Evolutionary conservation across 53 echinoderm and acorn worm genomes (phyloP), one percentile per base, ranked within the genome.

Genomic region (Apostichopus leukothele): DNA sequence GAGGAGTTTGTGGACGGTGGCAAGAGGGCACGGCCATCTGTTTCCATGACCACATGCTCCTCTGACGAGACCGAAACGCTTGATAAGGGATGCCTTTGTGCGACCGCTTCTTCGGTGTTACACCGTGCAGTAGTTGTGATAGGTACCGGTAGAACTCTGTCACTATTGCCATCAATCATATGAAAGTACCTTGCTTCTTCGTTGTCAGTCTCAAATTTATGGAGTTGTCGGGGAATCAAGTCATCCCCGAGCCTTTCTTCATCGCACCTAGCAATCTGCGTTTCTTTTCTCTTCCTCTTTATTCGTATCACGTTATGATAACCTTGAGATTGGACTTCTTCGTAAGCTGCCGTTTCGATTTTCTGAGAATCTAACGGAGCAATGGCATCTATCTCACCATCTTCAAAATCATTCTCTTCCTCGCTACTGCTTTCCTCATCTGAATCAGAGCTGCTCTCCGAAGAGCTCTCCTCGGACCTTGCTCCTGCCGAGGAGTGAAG

Each of bases 271-370:
- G n/a, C 55, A 22, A 53, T n/a, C 22, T 81, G 55, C 55, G 19
- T 55, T 7, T 81, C 55, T 55, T 81, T 81, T 51, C 81, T 81
- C 25, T 55, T 55, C 20, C 81, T 81, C 55, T 81, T 81, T 25
- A 81, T 21, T 54, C 55, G 20, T 50, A 81, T 81, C 21, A 81
- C 60, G 7, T 55, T 81, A 14, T 81, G 52, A n/a, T 81, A 81
- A 11, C 55, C 21, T 59, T 81, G 59, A 22, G 81, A 81, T 55
- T 81, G 81, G 22, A 81, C 81, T 54, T 81, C 81, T 55, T 81
- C 81, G 25, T 81, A 81, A 6, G 81, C 81, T 19, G 81, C 81
- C 7, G 81, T 81, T 60, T 81, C 81, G 9, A 81, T 52, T 54
- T n/a, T 59, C 54, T 55, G 54, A 13, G 81, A 57, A 55, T 20